phyloP scores from a whole-genome alignment of 2,113 vertebrate genomes.

The Halichoeres trimaculatus region DNA sequence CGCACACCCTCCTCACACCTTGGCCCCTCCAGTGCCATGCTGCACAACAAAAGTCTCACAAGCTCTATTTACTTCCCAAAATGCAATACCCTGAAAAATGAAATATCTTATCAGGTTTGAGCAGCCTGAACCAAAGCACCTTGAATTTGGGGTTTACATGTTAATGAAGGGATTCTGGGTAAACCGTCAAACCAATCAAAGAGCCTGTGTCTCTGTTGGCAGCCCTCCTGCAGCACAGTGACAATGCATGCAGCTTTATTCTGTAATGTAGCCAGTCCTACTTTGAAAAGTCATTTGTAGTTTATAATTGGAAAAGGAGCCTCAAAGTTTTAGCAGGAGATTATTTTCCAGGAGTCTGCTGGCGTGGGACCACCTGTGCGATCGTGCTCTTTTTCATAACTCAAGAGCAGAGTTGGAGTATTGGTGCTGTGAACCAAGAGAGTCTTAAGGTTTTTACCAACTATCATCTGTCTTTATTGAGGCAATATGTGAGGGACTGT shows the following conservation, averaged over 20 bases:
- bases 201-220: slow-evolving; percentile 35
- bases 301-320: slow-evolving; percentile 20
- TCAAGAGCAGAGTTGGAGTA: not conserved
- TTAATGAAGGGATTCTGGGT: slow-evolving; percentile 50
- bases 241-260: slow-evolving; percentile 2
- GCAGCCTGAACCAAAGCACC: slow-evolving; percentile 43
- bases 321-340: slow-evolving; percentile 12
- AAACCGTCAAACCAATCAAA: slow-evolving; percentile 34
- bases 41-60: slow-evolving; percentile 10
- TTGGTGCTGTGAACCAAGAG: not conserved
- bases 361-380: not conserved
- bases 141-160: slow-evolving; percentile 48
- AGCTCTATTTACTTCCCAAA: slow-evolving; percentile 37
- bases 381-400: not conserved
- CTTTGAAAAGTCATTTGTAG: slow-evolving; percentile 20
- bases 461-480: not conserved
- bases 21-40: not conserved
- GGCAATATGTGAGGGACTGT: too few species aligned
- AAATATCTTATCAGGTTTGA: slow-evolving; percentile 65
- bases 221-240: not conserved
- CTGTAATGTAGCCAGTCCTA: not conserved
- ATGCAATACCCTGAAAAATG: slow-evolving; percentile 47
- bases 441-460: not conserved
- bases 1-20: slow-evolving; percentile 8
- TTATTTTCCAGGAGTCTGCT: not conserved